Evolutionary conservation across 2,113 vertebrate species (phyloP).

Genomic region (Trematomus loennbergii): DNA sequence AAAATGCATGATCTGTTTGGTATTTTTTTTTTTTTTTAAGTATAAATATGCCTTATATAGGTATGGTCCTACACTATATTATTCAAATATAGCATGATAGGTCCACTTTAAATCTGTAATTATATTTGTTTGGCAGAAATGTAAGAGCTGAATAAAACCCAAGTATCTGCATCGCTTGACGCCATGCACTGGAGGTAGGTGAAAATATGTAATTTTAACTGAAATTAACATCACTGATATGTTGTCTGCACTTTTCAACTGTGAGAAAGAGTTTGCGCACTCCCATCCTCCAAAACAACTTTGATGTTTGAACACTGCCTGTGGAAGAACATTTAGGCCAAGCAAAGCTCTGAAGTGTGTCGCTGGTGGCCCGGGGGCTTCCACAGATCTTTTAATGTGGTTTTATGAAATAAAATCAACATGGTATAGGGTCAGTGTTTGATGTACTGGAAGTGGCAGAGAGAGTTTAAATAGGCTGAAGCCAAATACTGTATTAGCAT

Average conservation of each 20-base stretch:
- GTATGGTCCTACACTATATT: too few relatives aligned
- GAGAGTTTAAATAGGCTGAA: conserved; percentile 30
- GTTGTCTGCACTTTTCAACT: not conserved
- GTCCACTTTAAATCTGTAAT: not conserved
- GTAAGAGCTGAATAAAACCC: not conserved
- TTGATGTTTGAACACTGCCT: conserved; percentile 16
- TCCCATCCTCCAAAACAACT: conserved; percentile 19
- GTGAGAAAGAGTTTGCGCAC: conserved; percentile 3
- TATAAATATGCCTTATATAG: too few relatives aligned
- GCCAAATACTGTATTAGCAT: conserved; percentile 3
- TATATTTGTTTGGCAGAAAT: not conserved
- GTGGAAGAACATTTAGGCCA: conserved; percentile 36
- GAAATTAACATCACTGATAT: not conserved
- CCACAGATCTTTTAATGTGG: conserved; percentile 38
- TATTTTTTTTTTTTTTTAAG: too few relatives aligned
- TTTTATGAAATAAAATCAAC: conserved; percentile 58
- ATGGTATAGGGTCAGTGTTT: conserved; percentile 36
- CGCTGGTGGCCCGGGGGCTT: conserved; percentile 47
- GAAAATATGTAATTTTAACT: not conserved
- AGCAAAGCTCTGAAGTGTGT: conserved; percentile 59
- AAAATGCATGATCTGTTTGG: too few relatives aligned
- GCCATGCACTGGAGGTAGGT: not conserved
- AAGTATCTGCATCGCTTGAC: not conserved
- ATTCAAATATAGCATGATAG: too few relatives aligned
- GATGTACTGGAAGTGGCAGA: conserved; percentile 34